These are phyloP conservation scores for Clitarchus hookeri DNA, from an alignment of 2,888 invertebrate species.

Conservation along the genomic window DNA sequence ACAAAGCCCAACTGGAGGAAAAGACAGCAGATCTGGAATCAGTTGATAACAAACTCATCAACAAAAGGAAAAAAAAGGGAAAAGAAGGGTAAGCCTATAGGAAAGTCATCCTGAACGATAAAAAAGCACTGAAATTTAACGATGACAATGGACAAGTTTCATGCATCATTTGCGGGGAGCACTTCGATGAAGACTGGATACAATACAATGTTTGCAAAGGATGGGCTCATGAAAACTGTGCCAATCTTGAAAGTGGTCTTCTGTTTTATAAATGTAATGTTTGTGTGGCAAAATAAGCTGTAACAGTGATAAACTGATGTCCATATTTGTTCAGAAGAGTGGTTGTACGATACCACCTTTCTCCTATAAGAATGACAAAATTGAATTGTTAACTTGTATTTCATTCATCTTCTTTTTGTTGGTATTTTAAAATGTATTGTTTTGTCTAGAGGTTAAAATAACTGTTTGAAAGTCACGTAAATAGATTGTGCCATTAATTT, in stretches of 20 bases:
- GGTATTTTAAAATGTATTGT: too few relatives aligned
- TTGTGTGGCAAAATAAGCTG: too few relatives aligned
- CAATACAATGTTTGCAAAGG: neutral
- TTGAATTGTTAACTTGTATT: too few relatives aligned
- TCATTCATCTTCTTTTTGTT: too few relatives aligned
- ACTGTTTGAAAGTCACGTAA: too few relatives aligned
- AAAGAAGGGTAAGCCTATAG: neutral
- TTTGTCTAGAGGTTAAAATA: too few relatives aligned
- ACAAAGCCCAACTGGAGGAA: neutral
- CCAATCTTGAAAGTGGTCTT: neutral
- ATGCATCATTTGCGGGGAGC: neutral
- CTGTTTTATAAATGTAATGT: too few relatives aligned
- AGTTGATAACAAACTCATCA: neutral
- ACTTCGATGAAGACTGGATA: conserved; percentile 11
- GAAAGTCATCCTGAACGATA: neutral
- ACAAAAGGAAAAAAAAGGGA: neutral
- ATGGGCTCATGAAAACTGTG: conserved; percentile 16
- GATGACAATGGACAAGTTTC: neutral
- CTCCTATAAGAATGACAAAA: too few relatives aligned
- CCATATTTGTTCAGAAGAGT: too few relatives aligned
- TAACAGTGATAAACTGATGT: too few relatives aligned
- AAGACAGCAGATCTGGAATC: neutral
- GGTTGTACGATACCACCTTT: too few relatives aligned
- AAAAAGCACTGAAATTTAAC: neutral
- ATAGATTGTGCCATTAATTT: too few relatives aligned